phyloP scores from a whole-genome alignment of 2,113 vertebrate species.

The Myotis davidii region DNA sequence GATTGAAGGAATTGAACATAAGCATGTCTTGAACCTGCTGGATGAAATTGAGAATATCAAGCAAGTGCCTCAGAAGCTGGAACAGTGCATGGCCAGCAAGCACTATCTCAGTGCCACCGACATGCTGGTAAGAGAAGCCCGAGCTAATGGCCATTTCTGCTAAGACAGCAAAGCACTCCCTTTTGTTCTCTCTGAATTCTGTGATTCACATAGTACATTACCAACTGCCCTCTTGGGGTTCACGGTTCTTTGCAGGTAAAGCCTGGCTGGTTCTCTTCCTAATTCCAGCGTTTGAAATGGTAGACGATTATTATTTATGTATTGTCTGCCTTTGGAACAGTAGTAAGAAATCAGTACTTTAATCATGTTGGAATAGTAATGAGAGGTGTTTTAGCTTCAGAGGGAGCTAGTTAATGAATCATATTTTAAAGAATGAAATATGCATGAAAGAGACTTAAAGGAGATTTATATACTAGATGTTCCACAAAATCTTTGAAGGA shows the following conservation, averaged over 20 bases:
- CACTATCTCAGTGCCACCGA: slow-evolving; percentile 96
- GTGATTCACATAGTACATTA: not conserved
- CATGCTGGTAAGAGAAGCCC: slow-evolving; percentile 92
- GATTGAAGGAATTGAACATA: slow-evolving; percentile 99
- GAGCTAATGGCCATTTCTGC: not conserved
- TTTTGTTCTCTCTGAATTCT: not conserved
- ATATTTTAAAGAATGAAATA: slow-evolving; percentile 28
- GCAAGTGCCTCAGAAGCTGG: slow-evolving; percentile 96
- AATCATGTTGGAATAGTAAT: not conserved
- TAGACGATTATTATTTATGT: not conserved
- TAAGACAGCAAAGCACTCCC: fast-evolving
- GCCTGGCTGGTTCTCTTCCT: not conserved
- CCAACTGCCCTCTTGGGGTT: not conserved
- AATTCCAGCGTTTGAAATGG: not conserved
- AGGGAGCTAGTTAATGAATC: not conserved
- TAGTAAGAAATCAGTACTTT: not conserved
- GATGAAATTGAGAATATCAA: slow-evolving; percentile 99
- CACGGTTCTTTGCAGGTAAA: not conserved
- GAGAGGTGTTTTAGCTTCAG: not conserved
- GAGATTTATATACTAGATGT: not conserved
- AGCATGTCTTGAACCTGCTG: slow-evolving; percentile 96
- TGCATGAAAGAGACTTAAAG: not conserved
- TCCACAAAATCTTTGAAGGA: slow-evolving; percentile 16
- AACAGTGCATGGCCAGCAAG: slow-evolving; percentile 96
- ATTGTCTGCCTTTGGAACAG: slow-evolving; percentile 14